Evolutionary conservation across 2,113 vertebrate genomes (phyloP).

Genomic region (Nematolebias whitei): DNA sequence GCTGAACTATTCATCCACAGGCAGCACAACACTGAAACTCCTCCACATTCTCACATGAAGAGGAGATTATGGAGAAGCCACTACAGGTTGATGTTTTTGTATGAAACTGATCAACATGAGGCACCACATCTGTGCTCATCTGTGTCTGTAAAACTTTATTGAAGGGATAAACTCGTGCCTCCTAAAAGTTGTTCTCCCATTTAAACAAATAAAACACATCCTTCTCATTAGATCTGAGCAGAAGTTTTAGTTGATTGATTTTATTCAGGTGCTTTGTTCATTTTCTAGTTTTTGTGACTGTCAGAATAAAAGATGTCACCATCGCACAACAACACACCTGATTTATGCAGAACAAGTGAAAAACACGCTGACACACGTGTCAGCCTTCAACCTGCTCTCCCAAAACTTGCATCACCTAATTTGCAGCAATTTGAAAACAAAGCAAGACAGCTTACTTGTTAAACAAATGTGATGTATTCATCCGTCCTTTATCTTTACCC

Average conservation of each 20-base stretch:
- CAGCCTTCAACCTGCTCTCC: conserved; percentile 38
- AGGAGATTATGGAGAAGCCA: background rate
- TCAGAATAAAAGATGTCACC: conserved; percentile 6
- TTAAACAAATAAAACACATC: background rate
- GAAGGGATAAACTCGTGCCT: background rate
- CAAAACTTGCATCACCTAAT: conserved; percentile 28
- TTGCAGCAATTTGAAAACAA: conserved; percentile 28
- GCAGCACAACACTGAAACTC: background rate
- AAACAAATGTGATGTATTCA: conserved; percentile 13
- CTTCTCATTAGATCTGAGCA: conserved; percentile 11
- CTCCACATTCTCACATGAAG: background rate
- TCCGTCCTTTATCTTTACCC: no score
- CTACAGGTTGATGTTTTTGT: background rate
- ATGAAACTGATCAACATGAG: background rate
- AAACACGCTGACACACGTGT: conserved; percentile 12
- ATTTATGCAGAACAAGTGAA: conserved; percentile 15
- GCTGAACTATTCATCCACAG: background rate
- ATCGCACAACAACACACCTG: conserved; percentile 7
- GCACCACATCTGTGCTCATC: no score
- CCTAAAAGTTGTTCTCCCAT: background rate
- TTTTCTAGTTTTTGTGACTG: background rate
- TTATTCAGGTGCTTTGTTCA: background rate
- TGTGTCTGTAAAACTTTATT: no score
- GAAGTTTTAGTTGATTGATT: background rate
- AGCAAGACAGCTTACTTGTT: background rate